Evolutionary conservation across 2,113 vertebrate genomes (phyloP), one percentile per base, ranked within the genome.

Genomic region (Embiotoca jacksoni): DNA sequence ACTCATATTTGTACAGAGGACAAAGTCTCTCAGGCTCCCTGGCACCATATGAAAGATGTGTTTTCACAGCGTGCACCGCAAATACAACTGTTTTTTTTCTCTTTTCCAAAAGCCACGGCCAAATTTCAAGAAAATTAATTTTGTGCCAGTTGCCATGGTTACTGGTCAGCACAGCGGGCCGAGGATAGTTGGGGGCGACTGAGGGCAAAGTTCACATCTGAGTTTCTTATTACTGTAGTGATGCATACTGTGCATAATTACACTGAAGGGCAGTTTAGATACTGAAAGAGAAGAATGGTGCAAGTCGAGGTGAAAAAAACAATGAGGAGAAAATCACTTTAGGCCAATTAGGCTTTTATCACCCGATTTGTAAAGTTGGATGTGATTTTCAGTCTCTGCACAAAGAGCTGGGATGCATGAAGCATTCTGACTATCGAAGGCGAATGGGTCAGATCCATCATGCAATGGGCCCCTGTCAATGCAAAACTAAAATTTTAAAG

Each of bases 1-100:
- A 84, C 81, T 90, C 90, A 89, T 86, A 83, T 89, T 77, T 83
- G 81, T 33, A 66, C 68, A 76, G 88, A 81, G 75, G 74, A 90
- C 89, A 86, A 87, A 90, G 80, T 80, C 47, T 63, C 13, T 9
- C 77, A n/a, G 87, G 71, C 62, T 60, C 66, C 63, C 80, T 91
- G 90, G 86, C 90, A 84, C 55, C 73, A n/a, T 61, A 80, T 88
- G 65, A 90, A 88, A 88, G 90, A 81, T 62, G 46, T 55, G 76
- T 84, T 84, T 88, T 82, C 78, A 76, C 70, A 69, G 68, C 9
- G 15, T 37, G 9, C 49, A 81, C 85, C 75, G 53, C 82, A 87
- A 86, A 89, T 82, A 90, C 74, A 82, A 86, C 84, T 80, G 63
- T 72, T 81, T 44, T 41, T 30, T 54, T 13, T 6, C 69, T 77